A percentile compares a stretch with the other conserved stretches of the same genome.
Evolutionary conservation across 2,888 invertebrate species (phyloP).

Genomic region (Venustoraphidia nigricollis): DNA sequence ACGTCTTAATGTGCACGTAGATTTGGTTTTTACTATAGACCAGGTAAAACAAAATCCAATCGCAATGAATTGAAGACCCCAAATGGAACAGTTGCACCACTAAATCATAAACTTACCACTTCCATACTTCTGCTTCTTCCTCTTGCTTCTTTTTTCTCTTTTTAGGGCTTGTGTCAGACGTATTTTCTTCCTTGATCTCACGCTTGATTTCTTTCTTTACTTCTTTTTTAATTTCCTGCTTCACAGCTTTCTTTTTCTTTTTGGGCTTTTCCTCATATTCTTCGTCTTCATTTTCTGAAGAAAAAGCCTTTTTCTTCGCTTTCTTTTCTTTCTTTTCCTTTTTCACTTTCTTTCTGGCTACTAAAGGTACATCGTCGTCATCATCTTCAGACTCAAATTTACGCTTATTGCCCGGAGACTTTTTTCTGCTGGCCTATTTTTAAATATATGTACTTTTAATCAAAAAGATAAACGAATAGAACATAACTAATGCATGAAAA

Average conservation of each 20-base stretch:
- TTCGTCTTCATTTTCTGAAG: slow-evolving; percentile 36
- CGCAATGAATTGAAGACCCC: no score
- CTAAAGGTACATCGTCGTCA: slow-evolving; percentile 55
- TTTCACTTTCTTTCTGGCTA: slow-evolving; percentile 51
- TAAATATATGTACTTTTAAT: not conserved
- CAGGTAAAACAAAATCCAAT: no score
- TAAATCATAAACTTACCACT: slow-evolving; percentile 49
- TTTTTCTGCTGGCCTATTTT: slow-evolving; percentile 18
- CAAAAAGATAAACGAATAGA: no score
- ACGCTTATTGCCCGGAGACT: slow-evolving; percentile 25
- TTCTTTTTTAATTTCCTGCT: slow-evolving; percentile 19
- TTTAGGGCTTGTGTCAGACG: slow-evolving; percentile 33
- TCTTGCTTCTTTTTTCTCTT: slow-evolving; percentile 68
- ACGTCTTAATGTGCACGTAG: no score
- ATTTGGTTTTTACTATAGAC: no score
- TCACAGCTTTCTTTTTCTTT: slow-evolving; percentile 39
- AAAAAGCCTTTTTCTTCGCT: slow-evolving; percentile 20
- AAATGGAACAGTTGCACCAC: no score
- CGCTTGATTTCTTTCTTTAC: slow-evolving; percentile 21
- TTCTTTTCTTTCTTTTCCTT: slow-evolving; percentile 31
- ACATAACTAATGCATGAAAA: no score
- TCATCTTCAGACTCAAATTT: slow-evolving; percentile 34
- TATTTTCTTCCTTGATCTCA: slow-evolving; percentile 19
- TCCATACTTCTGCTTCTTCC: slow-evolving; percentile 75
- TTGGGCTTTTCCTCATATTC: slow-evolving; percentile 38